phyloP scores from a whole-genome alignment of 2,888 invertebrate genomes.

The Rhamnusium bicolor region DNA sequence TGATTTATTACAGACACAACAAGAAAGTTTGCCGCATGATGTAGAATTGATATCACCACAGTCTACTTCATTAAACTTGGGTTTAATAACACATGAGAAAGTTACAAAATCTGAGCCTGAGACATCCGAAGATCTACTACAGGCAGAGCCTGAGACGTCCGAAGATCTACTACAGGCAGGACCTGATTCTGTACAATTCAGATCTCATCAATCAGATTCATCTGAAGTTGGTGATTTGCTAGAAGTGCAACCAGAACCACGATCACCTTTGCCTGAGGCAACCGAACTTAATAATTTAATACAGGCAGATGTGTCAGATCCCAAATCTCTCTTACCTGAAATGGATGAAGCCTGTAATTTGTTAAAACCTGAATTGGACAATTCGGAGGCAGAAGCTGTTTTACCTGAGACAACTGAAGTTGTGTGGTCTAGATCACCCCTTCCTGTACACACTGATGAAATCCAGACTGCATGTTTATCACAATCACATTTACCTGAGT shows the following conservation, averaged over 20 bases:
- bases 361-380: background rate
- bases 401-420: conserved; percentile 27
- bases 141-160: background rate
- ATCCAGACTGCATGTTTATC: too few relatives aligned
- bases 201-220: background rate
- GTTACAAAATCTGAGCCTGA: background rate
- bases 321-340: conserved; percentile 3
- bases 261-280: conserved; percentile 18
- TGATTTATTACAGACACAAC: conserved; percentile 17
- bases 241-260: background rate
- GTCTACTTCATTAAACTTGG: background rate
- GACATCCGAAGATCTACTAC: background rate
- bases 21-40: conserved; percentile 36
- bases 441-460: background rate
- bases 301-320: background rate
- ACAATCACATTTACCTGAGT: conserved; percentile 35
- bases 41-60: conserved; percentile 36
- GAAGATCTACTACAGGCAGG: background rate
- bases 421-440: background rate
- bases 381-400: conserved; percentile 30
- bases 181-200: background rate
- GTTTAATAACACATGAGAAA: conserved; percentile 18
- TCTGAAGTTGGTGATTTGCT: conserved; percentile 32
- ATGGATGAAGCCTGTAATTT: background rate
- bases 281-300: conserved; percentile 2